Conservation (phyloP, 2,797 vertebrate genomes). For the Myotis pilosus region DNA sequence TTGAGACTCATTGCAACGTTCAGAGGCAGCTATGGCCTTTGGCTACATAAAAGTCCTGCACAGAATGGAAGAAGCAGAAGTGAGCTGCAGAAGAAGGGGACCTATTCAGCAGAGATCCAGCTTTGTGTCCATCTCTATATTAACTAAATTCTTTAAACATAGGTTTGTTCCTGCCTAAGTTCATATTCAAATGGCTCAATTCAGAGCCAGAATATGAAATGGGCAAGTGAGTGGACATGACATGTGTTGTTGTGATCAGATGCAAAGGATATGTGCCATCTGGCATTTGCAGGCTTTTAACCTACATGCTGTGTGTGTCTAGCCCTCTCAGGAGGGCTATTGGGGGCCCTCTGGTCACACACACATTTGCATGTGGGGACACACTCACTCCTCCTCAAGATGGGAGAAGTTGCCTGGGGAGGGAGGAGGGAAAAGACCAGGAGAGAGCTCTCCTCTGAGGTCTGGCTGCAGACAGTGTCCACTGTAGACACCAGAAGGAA, state of each 20-base stretch:
- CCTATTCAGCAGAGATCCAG: not conserved
- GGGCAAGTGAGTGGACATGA: not conserved
- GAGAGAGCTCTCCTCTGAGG: not conserved
- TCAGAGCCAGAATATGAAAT: not conserved
- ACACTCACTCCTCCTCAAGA: no score
- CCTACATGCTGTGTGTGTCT: not conserved
- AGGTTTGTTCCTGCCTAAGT: not conserved
- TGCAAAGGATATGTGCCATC: not conserved
- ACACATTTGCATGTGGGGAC: rapidly evolving
- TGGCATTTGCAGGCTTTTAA: not conserved
- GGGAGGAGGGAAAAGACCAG: not conserved
- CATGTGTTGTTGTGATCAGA: not conserved
- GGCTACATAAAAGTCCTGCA: not conserved
- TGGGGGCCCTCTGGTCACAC: not conserved
- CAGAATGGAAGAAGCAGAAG: not conserved
- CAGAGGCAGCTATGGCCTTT: not conserved
- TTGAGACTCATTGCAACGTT: not conserved
- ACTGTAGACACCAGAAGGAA: not conserved
- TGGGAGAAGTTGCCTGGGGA: no score
- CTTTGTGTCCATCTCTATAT: not conserved
- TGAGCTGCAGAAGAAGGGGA: not conserved
- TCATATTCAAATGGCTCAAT: not conserved
- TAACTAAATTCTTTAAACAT: not conserved
- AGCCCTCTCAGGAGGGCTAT: not conserved
- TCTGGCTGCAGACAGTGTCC: not conserved